These are phyloP conservation scores for Eretmocerus hayati DNA, from an alignment of 2,888 invertebrate genomes.

Conservation along the genomic window DNA sequence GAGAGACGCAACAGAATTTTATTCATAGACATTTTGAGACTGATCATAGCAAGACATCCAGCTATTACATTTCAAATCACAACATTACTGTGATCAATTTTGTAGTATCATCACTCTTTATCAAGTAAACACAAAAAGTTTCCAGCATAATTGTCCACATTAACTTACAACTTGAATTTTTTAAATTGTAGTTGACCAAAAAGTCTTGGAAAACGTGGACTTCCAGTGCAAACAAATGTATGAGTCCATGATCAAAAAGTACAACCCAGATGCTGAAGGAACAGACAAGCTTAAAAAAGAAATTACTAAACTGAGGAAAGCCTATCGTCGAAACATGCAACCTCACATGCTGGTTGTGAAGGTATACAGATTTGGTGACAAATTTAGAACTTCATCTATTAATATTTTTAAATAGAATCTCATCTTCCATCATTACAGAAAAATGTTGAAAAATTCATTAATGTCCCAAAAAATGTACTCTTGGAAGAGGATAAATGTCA, in stretches of 20 bases:
- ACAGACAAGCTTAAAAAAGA: slow-evolving; percentile 22
- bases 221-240: slow-evolving; percentile 26
- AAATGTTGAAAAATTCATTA: slow-evolving; percentile 22
- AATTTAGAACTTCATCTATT: not conserved
- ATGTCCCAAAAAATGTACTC: slow-evolving; percentile 25
- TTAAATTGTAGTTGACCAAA: slow-evolving; percentile 30
- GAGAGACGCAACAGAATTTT: too few species aligned
- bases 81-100: too few species aligned
- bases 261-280: slow-evolving; percentile 24
- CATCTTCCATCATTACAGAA: slow-evolving; percentile 17
- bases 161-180: not conserved
- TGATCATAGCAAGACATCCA: too few species aligned
- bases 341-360: slow-evolving; percentile 29
- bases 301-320: slow-evolving; percentile 25
- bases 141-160: not conserved
- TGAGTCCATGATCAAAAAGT: slow-evolving; percentile 27
- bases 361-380: slow-evolving; percentile 26
- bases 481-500: slow-evolving; percentile 27
- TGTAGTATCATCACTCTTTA: too few species aligned
- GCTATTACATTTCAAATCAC: too few species aligned
- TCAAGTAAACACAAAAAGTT: too few species aligned
- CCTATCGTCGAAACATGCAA: slow-evolving; percentile 25
- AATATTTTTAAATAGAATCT: not conserved
- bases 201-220: slow-evolving; percentile 29
- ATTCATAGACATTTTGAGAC: too few species aligned